Percentiles rank a stretch among this genome's conserved stretches.
Evolutionary conservation across 2,888 invertebrate species (phyloP).

Genomic region (Dicycla oo): DNA sequence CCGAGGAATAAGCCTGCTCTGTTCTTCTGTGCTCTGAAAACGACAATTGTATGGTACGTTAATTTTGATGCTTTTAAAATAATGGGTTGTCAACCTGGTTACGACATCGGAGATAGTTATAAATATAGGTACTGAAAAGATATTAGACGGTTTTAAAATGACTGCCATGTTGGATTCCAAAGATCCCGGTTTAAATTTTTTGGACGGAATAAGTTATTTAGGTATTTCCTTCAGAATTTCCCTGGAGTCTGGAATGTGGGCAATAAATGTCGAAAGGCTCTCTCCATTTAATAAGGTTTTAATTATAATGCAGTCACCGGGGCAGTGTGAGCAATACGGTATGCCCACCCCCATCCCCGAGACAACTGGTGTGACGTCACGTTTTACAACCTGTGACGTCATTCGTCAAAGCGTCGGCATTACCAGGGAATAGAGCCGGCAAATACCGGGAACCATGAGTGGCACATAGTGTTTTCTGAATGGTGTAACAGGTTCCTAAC

Average conservation of each 20-base stretch:
- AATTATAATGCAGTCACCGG: not conserved
- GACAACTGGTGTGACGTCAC: slow-evolving; percentile 27
- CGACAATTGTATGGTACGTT: slow-evolving; percentile 16
- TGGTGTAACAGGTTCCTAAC: not conserved
- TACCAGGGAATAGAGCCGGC: not conserved
- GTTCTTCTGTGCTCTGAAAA: slow-evolving; percentile 87
- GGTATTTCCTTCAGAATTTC: not conserved
- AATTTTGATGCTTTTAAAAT: slow-evolving; percentile 9
- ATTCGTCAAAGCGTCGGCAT: not conserved
- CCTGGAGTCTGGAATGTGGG: not conserved
- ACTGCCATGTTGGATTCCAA: too few relatives aligned
- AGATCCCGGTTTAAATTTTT: not conserved
- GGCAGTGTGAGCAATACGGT: not conserved
- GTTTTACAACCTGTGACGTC: slow-evolving; percentile 34
- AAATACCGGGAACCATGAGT: not conserved
- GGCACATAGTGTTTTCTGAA: slow-evolving; percentile 13
- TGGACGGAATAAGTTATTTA: not conserved
- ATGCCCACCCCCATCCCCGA: not conserved
- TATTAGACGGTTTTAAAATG: not conserved
- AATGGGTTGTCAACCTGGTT: not conserved
- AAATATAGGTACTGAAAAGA: not conserved
- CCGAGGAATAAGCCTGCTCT: slow-evolving; percentile 92
- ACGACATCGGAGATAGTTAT: not conserved
- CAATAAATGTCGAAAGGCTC: not conserved
- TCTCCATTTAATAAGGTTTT: slow-evolving; percentile 11